phyloP scores from a whole-genome alignment of 2,888 invertebrate genomes.

The Caenorhabditis angaria region DNA sequence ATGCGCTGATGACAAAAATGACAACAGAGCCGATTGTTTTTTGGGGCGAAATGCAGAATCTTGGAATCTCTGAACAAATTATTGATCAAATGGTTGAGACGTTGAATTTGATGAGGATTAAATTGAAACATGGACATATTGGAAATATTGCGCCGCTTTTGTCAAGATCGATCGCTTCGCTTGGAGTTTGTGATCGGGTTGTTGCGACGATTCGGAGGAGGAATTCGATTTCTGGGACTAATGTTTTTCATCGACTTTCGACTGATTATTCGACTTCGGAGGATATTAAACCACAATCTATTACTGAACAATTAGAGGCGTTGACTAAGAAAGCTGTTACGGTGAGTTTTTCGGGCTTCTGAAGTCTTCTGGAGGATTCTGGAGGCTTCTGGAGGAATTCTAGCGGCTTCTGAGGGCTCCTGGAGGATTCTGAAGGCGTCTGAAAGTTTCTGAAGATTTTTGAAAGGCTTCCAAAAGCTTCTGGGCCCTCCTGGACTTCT shows the following conservation, averaged over 20 bases:
- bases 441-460: no score
- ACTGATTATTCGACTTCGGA: slow-evolving; percentile 7
- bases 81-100: slow-evolving; percentile 46
- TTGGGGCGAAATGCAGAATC: slow-evolving; percentile 61
- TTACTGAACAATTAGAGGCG: background rate
- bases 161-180: slow-evolving; percentile 7
- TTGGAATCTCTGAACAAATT: slow-evolving; percentile 64
- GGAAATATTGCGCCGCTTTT: slow-evolving; percentile 9
- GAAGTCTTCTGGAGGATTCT: no score
- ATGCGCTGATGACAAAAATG: background rate
- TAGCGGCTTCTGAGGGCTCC: no score
- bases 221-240: background rate
- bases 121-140: slow-evolving; percentile 16
- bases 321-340: background rate
- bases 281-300: background rate
- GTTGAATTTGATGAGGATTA: slow-evolving; percentile 15
- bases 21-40: slow-evolving; percentile 52
- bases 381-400: no score
- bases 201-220: background rate
- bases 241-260: slow-evolving; percentile 8
- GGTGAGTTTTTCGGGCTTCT: background rate
- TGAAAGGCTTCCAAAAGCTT: no score
- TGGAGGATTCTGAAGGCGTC: no score
- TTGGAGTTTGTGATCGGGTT: slow-evolving; percentile 13
- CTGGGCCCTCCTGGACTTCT: no score